Conservation (phyloP, 1,140 invertebrate species). For the Pomacea maculata region DNA sequence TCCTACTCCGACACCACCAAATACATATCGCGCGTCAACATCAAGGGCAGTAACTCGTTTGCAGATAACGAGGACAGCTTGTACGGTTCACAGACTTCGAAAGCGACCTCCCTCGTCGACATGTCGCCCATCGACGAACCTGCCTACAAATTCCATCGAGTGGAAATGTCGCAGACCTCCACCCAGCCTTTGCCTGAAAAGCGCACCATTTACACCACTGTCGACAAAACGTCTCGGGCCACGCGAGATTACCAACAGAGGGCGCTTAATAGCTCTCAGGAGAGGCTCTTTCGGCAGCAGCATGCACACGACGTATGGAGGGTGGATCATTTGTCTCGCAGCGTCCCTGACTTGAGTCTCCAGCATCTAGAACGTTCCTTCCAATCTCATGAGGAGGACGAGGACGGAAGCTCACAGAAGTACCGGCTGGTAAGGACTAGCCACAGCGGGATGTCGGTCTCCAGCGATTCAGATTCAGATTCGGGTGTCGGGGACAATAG, state of each 20-base stretch:
- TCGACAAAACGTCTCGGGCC: not conserved
- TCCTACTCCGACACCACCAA: too few relatives aligned
- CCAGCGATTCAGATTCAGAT: constrained; percentile 14
- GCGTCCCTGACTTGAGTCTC: constrained; percentile 15
- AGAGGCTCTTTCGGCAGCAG: not conserved
- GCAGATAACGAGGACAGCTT: constrained; percentile 22
- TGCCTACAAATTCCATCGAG: constrained; percentile 16
- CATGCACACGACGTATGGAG: constrained; percentile 8
- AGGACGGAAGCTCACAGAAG: not conserved
- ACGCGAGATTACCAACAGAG: constrained; percentile 18
- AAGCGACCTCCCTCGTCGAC: constrained; percentile 17
- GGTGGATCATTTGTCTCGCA: not conserved
- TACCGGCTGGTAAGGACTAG: constrained; percentile 1
- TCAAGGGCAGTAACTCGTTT: not conserved
- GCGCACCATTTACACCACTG: not conserved
- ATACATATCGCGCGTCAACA: not conserved
- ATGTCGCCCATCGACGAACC: constrained; percentile 18
- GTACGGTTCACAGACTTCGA: constrained; percentile 28
- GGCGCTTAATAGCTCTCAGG: constrained; percentile 6
- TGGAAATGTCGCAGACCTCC: not conserved
- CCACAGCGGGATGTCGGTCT: not conserved
- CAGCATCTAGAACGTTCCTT: not conserved
- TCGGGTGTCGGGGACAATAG: constrained; percentile 12
- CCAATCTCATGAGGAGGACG: not conserved
- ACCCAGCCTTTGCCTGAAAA: not conserved